Percentiles rank a stretch among this genome's conserved stretches.
Evolutionary conservation across 2,113 vertebrate species (phyloP).

Genomic region (Aegotheles bennettii): DNA sequence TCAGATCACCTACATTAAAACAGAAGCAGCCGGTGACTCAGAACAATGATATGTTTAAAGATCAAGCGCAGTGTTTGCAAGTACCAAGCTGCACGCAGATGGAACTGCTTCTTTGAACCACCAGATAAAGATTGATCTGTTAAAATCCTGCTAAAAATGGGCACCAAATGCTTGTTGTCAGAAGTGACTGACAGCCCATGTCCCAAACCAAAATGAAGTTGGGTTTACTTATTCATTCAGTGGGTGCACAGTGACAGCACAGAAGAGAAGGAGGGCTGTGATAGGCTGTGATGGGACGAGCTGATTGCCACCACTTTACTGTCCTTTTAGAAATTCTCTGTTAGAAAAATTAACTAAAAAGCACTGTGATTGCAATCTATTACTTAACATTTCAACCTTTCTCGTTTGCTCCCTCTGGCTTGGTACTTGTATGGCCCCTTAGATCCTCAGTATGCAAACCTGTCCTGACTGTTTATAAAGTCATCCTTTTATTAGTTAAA

Average conservation of each 20-base stretch:
- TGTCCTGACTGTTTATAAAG: background rate
- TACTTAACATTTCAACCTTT: background rate
- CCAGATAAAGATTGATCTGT: conserved; percentile 43
- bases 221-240: conserved; percentile 30
- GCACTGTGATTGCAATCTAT: background rate
- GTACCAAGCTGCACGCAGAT: conserved; percentile 16
- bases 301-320: background rate
- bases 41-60: background rate
- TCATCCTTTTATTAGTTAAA: background rate
- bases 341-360: background rate
- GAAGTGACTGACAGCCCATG: conserved; percentile 49
- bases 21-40: conserved; percentile 16
- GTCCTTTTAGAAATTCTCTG: background rate
- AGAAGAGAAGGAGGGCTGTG: background rate
- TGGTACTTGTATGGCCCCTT: background rate
- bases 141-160: conserved; percentile 47
- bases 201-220: conserved; percentile 8
- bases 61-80: background rate
- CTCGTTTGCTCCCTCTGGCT: background rate
- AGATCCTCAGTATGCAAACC: accelerated
- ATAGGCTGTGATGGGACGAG: background rate
- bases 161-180: conserved; percentile 56
- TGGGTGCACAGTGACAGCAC: background rate
- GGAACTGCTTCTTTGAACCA: conserved; percentile 36
- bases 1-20: conserved; percentile 24